Conservation (phyloP, 2,113 vertebrate species). For the Pelodiscus sinensis region DNA sequence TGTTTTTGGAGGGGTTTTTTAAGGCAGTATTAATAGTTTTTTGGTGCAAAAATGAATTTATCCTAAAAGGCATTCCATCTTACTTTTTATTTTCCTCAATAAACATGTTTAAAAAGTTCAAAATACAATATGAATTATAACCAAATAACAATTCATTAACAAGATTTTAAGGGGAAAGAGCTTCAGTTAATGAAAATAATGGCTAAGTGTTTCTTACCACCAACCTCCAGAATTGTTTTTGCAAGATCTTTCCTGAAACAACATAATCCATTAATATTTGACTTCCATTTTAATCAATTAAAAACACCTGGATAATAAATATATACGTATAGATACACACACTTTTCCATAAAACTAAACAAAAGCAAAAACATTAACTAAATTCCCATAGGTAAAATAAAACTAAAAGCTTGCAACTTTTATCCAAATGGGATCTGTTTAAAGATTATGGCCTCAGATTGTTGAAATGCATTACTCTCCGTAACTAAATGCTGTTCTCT, state of each 20-base stretch:
- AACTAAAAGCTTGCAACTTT: neutral
- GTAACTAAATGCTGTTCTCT: neutral
- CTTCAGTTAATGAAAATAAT: neutral
- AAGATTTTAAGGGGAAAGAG: neutral
- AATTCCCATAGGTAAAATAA: neutral
- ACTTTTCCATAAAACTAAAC: neutral
- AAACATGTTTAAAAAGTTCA: neutral
- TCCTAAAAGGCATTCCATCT: neutral
- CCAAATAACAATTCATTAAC: neutral
- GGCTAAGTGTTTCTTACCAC: constrained; percentile 79
- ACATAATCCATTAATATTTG: neutral
- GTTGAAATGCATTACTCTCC: neutral
- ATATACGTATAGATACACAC: neutral
- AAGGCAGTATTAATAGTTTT: neutral
- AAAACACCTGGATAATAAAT: neutral
- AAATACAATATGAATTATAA: neutral
- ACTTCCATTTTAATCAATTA: neutral
- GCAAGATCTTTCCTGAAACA: constrained; percentile 84
- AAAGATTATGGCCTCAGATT: no score
- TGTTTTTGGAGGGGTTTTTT: neutral
- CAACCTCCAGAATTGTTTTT: constrained; percentile 80
- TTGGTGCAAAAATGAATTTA: neutral
- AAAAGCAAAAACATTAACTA: neutral
- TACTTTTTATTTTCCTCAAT: neutral
- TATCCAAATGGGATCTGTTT: neutral